Conservation (phyloP, 2,113 vertebrate genomes). For the Oncorhynchus keta region DNA sequence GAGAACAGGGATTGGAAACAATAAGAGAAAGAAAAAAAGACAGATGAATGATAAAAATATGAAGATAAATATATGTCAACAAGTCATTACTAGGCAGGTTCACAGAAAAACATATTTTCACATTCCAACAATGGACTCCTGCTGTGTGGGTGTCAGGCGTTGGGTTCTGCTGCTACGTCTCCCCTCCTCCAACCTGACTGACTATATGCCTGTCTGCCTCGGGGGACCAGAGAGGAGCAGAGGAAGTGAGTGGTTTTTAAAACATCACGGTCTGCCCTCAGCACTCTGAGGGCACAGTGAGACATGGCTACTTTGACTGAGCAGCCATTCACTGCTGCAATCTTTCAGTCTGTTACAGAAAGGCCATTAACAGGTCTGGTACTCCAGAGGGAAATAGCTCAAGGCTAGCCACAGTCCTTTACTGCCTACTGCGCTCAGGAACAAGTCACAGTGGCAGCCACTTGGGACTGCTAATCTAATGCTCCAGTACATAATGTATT, state of each 20-base stretch:
- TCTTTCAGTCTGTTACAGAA: background rate
- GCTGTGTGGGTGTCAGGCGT: too few species aligned
- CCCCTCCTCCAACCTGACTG: background rate
- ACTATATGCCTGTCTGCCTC: constrained; percentile 16
- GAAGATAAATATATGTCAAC: background rate
- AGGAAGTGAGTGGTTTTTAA: background rate
- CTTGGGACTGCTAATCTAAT: background rate
- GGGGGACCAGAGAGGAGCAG: background rate
- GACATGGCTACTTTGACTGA: background rate
- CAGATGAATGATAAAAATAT: background rate
- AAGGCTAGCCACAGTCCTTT: background rate
- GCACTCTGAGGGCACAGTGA: background rate
- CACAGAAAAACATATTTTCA: too few species aligned
- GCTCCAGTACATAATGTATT: background rate
- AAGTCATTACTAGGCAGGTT: background rate
- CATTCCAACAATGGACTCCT: too few species aligned
- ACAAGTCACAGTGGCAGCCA: background rate
- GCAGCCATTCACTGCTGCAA: background rate
- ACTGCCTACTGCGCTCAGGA: background rate
- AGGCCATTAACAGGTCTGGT: background rate
- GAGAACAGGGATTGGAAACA: constrained; percentile 12
- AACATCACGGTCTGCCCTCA: background rate
- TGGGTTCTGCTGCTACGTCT: constrained; percentile 2
- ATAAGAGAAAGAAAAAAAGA: background rate
- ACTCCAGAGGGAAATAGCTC: background rate